These are phyloP conservation scores for Apeltes quadracus DNA, from an alignment of 2,113 vertebrate genomes.

Conservation along the genomic window DNA sequence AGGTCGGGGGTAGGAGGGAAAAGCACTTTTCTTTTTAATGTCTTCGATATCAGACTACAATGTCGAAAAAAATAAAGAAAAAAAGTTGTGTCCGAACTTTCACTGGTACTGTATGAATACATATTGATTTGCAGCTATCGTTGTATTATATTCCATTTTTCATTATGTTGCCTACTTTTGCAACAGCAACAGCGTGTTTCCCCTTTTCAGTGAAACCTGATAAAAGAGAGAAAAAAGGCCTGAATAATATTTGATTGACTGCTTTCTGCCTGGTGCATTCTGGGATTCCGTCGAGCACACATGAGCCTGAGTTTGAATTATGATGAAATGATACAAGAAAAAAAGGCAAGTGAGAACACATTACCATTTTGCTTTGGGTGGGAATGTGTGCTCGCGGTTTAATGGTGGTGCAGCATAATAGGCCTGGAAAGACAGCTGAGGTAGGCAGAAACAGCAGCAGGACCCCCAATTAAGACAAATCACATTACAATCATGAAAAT, in stretches of 20 bases:
- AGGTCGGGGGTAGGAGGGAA: neutral
- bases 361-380: neutral
- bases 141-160: neutral
- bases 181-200: too few relatives aligned
- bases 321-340: slow-evolving; percentile 5
- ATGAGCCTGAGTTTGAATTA: slow-evolving; percentile 32
- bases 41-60: too few relatives aligned
- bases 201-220: neutral
- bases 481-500: slow-evolving; percentile 74
- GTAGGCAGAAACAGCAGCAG: slow-evolving; percentile 49
- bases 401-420: slow-evolving; percentile 19
- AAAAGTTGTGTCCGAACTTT: too few relatives aligned
- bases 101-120: neutral
- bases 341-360: neutral
- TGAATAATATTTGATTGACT: slow-evolving; percentile 38
- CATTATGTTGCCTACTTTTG: neutral
- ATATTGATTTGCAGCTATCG: neutral
- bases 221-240: neutral
- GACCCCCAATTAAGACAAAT: slow-evolving; percentile 62
- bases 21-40: neutral
- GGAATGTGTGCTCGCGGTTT: slow-evolving; percentile 10
- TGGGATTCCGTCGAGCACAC: slow-evolving; percentile 17
- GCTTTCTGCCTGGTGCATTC: slow-evolving; percentile 38
- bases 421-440: slow-evolving; percentile 29
- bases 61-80: too few relatives aligned